Evolutionary conservation across 1,140 invertebrate genomes (phyloP).

Genomic region (Maconellicoccus hirsutus): DNA sequence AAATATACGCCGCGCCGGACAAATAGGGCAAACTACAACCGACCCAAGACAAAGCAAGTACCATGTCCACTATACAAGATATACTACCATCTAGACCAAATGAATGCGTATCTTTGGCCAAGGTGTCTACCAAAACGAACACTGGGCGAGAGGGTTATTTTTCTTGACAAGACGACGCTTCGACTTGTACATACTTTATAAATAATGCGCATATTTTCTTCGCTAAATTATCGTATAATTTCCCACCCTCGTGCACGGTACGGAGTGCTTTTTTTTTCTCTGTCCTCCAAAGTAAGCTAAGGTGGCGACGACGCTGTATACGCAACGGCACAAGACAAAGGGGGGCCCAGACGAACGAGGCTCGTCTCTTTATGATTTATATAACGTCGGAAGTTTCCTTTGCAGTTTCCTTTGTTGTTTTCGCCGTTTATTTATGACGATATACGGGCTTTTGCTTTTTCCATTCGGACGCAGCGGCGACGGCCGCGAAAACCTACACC

Average conservation of each 20-base stretch:
- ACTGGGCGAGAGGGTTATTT: no score
- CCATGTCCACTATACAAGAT: no score
- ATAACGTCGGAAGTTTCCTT: conserved; percentile 7
- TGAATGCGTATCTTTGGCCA: no score
- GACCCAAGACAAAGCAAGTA: no score
- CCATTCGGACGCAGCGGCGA: neutral
- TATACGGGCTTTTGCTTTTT: neutral
- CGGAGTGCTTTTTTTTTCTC: no score
- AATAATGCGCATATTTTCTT: conserved; percentile 3
- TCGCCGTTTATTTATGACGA: conserved; percentile 8
- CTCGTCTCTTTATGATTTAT: conserved; percentile 9
- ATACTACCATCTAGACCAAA: no score
- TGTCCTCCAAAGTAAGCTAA: neutral
- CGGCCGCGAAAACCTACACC: neutral
- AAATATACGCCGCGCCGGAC: no score
- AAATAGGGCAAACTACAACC: no score
- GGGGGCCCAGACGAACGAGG: neutral
- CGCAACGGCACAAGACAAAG: no score
- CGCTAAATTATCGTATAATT: conserved; percentile 1
- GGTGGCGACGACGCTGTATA: neutral
- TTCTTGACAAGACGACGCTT: neutral
- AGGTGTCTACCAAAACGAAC: no score
- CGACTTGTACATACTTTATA: neutral
- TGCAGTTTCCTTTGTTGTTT: conserved; percentile 8
- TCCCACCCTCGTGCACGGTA: neutral